These are phyloP conservation scores for Tringa solitaria DNA, from an alignment of 2,113 vertebrate species.

Conservation along the genomic window DNA sequence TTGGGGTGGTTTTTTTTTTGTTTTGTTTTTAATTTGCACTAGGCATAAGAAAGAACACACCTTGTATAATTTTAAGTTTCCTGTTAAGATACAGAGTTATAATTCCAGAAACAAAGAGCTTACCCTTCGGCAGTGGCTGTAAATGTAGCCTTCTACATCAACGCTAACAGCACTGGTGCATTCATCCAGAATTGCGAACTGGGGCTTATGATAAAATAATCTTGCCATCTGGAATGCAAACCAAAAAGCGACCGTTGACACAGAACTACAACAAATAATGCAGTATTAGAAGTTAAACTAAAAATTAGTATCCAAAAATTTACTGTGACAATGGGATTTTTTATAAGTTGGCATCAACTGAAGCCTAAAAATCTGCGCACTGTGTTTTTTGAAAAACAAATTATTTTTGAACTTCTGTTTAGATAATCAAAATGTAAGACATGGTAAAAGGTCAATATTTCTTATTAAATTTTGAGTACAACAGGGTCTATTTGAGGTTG, in stretches of 20 bases:
- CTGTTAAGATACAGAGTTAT: neutral
- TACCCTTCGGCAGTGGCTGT: constrained; percentile 94
- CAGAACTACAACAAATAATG: neutral
- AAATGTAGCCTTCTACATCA: constrained; percentile 96
- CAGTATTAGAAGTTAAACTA: neutral
- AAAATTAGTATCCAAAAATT: neutral
- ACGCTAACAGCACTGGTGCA: constrained; percentile 99
- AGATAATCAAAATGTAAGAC: neutral
- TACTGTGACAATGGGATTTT: neutral
- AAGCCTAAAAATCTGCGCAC: neutral
- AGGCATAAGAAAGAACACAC: neutral
- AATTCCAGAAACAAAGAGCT: neutral
- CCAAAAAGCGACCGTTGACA: neutral
- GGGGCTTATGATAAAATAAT: constrained; percentile 97
- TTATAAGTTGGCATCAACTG: neutral
- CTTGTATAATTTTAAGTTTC: neutral
- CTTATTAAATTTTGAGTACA: neutral
- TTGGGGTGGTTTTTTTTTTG: neutral
- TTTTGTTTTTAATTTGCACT: neutral
- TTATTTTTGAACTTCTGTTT: neutral
- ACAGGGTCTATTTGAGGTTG: neutral
- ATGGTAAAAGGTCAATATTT: neutral
- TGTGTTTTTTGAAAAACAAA: neutral
- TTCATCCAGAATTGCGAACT: constrained; percentile 98
- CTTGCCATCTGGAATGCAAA: constrained; percentile 89